Conservation (phyloP, 2,888 invertebrate genomes). For the Chymomyza amoena region DNA sequence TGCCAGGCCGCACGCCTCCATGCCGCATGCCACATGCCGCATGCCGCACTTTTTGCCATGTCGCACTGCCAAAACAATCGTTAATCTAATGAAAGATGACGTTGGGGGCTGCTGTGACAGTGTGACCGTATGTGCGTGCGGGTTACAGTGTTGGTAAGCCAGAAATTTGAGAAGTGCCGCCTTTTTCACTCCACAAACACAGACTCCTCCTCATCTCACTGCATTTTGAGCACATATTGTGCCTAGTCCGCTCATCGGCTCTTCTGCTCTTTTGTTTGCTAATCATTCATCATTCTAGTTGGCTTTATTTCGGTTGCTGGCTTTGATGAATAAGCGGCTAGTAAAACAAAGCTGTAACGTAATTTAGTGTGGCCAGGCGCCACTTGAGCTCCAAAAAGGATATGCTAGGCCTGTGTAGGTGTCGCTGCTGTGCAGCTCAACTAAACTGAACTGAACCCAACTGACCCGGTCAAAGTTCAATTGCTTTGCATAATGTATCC, state of each 20-base stretch:
- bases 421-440: neutral
- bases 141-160: conserved; percentile 2
- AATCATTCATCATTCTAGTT: conserved; percentile 55
- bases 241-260: conserved; percentile 27
- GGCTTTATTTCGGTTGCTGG: conserved; percentile 22
- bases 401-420: neutral
- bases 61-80: conserved; percentile 49
- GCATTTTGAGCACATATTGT: neutral
- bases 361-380: neutral
- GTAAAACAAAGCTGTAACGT: conserved; percentile 36
- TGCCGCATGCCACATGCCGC: neutral
- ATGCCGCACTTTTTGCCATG: neutral
- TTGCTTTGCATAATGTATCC: conserved; percentile 19
- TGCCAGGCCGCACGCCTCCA: neutral
- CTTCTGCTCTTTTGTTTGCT: conserved; percentile 38
- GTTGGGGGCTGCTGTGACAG: conserved; percentile 25
- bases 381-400: neutral
- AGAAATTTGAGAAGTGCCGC: conserved; percentile 25
- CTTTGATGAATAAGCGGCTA: conserved; percentile 58
- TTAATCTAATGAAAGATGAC: conserved; percentile 72
- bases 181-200: neutral
- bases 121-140: neutral
- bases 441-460: neutral
- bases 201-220: neutral
- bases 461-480: conserved; percentile 51